phyloP scores from a whole-genome alignment of 1,140 invertebrate genomes.

The Drosophila biarmipes region DNA sequence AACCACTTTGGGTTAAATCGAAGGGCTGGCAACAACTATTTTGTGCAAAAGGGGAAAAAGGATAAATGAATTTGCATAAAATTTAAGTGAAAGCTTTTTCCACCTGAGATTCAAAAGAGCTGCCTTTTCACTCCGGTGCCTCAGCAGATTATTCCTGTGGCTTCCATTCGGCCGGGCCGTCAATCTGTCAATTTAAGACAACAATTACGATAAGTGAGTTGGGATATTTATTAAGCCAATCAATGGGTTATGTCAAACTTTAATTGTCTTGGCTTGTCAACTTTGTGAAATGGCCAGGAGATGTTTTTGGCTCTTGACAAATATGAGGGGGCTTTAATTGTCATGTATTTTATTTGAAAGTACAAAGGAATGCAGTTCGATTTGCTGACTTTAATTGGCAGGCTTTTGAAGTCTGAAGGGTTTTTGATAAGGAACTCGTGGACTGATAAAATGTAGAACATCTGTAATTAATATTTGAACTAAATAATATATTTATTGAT shows the following conservation, averaged over 20 bases:
- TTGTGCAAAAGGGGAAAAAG: slow-evolving; percentile 15
- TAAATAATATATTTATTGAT: no score
- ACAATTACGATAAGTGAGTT: slow-evolving; percentile 23
- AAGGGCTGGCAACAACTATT: slow-evolving; percentile 32
- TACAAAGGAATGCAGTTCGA: neutral
- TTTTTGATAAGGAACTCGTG: no score
- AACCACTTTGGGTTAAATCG: slow-evolving; percentile 21
- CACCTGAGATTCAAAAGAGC: slow-evolving; percentile 33
- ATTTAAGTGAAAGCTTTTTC: slow-evolving; percentile 24
- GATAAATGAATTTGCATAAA: slow-evolving; percentile 63
- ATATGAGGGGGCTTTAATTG: neutral
- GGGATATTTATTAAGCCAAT: slow-evolving; percentile 39
- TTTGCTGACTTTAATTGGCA: neutral
- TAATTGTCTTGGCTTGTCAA: slow-evolving; percentile 35
- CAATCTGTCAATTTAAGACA: slow-evolving; percentile 56
- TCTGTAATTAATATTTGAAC: no score
- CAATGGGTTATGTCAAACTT: slow-evolving; percentile 27
- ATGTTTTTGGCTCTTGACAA: neutral
- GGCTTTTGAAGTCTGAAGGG: no score
- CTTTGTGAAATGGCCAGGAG: neutral
- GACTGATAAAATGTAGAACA: no score
- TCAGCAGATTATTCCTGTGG: slow-evolving; percentile 16
- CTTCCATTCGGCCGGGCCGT: slow-evolving; percentile 29
- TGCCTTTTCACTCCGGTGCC: slow-evolving; percentile 5
- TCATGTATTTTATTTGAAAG: neutral